Conservation (phyloP, 1,140 invertebrate genomes). For the Macrostomum lignano region DNA sequence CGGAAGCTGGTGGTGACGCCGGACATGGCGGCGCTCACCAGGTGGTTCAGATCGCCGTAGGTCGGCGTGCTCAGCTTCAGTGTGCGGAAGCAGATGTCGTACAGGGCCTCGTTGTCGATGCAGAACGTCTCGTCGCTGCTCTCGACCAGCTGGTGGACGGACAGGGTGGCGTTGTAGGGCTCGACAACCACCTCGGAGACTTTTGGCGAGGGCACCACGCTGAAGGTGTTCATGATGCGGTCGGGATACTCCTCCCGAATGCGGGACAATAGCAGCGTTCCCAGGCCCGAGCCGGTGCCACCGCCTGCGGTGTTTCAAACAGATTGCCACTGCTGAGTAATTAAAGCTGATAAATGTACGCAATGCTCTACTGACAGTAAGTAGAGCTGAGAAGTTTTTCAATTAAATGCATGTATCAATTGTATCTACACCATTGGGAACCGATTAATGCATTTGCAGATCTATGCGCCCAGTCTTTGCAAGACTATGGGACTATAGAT, state of each 20-base stretch:
- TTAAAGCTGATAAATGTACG: too few relatives aligned
- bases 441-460: too few relatives aligned
- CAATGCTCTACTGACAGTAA: too few relatives aligned
- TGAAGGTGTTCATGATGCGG: slow-evolving; percentile 29
- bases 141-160: slow-evolving; percentile 24
- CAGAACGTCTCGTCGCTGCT: slow-evolving; percentile 25
- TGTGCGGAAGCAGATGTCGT: slow-evolving; percentile 35
- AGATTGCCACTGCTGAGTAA: too few relatives aligned
- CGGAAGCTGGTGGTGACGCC: slow-evolving; percentile 49
- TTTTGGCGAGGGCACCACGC: slow-evolving; percentile 27
- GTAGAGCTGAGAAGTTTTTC: too few relatives aligned
- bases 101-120: slow-evolving; percentile 29
- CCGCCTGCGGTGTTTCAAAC: too few relatives aligned
- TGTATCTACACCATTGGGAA: too few relatives aligned
- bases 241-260: slow-evolving; percentile 13
- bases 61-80: slow-evolving; percentile 31
- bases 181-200: slow-evolving; percentile 26
- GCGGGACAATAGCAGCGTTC: background rate
- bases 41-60: slow-evolving; percentile 35
- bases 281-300: slow-evolving; percentile 1
- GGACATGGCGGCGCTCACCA: slow-evolving; percentile 37
- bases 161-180: slow-evolving; percentile 27
- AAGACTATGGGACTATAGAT: too few relatives aligned
- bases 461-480: too few relatives aligned
- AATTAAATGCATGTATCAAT: too few relatives aligned